Conservation (phyloP, 2,888 invertebrate genomes). For the Halictus quadricinctus region DNA sequence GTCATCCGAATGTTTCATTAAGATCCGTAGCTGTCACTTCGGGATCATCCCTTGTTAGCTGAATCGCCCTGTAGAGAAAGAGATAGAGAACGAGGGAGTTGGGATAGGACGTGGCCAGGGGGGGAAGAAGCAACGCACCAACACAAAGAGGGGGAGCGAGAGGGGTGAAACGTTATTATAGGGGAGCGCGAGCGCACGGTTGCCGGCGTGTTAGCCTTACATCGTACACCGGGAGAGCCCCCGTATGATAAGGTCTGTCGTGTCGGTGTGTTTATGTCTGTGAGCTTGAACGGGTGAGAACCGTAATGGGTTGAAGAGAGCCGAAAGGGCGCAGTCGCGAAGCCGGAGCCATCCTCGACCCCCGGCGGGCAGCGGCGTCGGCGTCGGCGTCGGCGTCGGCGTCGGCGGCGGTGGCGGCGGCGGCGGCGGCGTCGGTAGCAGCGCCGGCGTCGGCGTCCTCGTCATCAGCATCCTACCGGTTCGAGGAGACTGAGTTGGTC, state of each 20-base stretch:
- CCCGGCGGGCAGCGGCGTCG: constrained; percentile 62
- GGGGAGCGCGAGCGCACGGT: constrained; percentile 34
- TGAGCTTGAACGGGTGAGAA: constrained; percentile 56
- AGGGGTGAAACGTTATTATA: constrained; percentile 48
- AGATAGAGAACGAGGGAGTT: constrained; percentile 9
- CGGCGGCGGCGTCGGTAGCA: constrained; percentile 37
- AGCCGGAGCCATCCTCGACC: constrained; percentile 72
- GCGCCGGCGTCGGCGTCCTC: constrained; percentile 49
- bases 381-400: constrained; percentile 44
- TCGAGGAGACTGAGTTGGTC: constrained; percentile 69
- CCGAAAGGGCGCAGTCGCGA: constrained; percentile 76
- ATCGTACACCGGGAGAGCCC: constrained; percentile 25
- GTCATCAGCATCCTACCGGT: constrained; percentile 62
- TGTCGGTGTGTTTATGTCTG: constrained; percentile 48
- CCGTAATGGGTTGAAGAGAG: constrained; percentile 75
- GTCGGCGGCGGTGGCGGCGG: constrained; percentile 20
- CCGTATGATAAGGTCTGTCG: constrained; percentile 37
- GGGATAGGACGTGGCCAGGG: background rate
- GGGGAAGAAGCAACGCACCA: constrained; percentile 39
- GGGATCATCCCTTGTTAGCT: background rate
- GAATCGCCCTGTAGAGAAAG: background rate
- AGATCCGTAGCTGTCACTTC: background rate
- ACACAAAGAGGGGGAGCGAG: constrained; percentile 20
- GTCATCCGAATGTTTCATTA: background rate
- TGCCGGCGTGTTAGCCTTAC: constrained; percentile 45